These are phyloP conservation scores for Eremobia ochroleuca DNA, from an alignment of 2,888 invertebrate genomes.

Conservation along the genomic window DNA sequence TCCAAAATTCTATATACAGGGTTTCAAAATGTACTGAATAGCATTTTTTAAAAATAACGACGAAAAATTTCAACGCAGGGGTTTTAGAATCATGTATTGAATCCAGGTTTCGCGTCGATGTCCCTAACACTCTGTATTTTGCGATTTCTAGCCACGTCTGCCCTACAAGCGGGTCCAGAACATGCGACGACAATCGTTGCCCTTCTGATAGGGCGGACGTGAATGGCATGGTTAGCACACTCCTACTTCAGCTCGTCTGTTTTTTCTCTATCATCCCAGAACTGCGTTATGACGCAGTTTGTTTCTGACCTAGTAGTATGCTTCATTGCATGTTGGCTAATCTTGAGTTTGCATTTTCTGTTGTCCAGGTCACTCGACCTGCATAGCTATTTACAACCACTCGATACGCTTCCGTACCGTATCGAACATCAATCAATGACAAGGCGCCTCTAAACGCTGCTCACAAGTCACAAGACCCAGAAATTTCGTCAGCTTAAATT, in stretches of 20 bases:
- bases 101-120: too few species aligned
- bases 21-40: too few species aligned
- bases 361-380: not conserved
- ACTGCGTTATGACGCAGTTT: not conserved
- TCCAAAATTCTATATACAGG: not conserved
- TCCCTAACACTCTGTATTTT: not conserved
- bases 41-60: too few species aligned
- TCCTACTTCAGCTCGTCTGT: not conserved
- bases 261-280: not conserved
- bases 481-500: too few species aligned
- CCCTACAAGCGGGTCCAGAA: not conserved
- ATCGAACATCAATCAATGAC: too few species aligned
- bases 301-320: not conserved
- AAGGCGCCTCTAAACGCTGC: too few species aligned
- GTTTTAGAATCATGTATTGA: too few species aligned
- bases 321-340: not conserved
- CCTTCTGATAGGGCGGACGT: not conserved
- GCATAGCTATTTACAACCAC: too few species aligned
- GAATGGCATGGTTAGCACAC: not conserved
- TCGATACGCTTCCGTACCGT: too few species aligned
- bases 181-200: not conserved
- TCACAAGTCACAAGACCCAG: too few species aligned
- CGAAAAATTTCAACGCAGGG: too few species aligned
- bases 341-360: not conserved
- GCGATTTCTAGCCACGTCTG: not conserved